Percentiles rank a stretch among this genome's conserved stretches.
phyloP scores from a whole-genome alignment of 1,140 invertebrate species.

The Anastatus disparis region DNA sequence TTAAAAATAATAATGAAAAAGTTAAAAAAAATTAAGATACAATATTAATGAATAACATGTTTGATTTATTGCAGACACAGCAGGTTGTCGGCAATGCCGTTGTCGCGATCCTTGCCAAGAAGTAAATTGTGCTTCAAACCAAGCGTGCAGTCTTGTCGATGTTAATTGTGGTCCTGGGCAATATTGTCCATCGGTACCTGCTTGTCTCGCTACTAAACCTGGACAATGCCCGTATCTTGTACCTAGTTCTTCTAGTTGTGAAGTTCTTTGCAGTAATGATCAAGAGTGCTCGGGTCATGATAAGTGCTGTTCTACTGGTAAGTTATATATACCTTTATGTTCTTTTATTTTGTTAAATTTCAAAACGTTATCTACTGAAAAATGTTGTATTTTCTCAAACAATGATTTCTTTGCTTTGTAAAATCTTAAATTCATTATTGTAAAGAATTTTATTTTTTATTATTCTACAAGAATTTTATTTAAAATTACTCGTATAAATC shows the following conservation, averaged over 20 bases:
- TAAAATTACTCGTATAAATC: too few species aligned
- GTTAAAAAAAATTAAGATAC: too few species aligned
- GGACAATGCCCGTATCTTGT: slow-evolving; percentile 86
- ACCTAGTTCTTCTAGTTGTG: slow-evolving; percentile 79
- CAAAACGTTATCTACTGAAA: too few species aligned
- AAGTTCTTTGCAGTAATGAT: slow-evolving; percentile 81
- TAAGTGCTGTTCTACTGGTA: slow-evolving; percentile 81
- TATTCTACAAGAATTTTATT: too few species aligned
- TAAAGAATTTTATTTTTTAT: too few species aligned
- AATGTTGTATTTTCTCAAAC: too few species aligned
- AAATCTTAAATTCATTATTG: too few species aligned
- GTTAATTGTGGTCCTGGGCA: slow-evolving; percentile 80
- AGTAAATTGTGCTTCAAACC: slow-evolving; percentile 70
- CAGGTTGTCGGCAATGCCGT: slow-evolving; percentile 78
- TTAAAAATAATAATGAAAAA: too few species aligned
- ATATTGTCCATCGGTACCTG: slow-evolving; percentile 84
- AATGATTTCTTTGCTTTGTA: too few species aligned
- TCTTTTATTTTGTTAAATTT: too few species aligned
- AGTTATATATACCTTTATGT: background rate
- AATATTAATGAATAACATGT: too few species aligned
- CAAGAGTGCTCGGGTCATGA: slow-evolving; percentile 75
- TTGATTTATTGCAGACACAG: slow-evolving; percentile 60
- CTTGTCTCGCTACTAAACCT: slow-evolving; percentile 78
- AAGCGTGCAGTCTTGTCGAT: slow-evolving; percentile 82
- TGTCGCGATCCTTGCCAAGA: slow-evolving; percentile 83